A percentile compares a stretch with the other conserved stretches of the same genome.
phyloP scores from a whole-genome alignment of 2,888 invertebrate species.

The Trichogramma evanescens region DNA sequence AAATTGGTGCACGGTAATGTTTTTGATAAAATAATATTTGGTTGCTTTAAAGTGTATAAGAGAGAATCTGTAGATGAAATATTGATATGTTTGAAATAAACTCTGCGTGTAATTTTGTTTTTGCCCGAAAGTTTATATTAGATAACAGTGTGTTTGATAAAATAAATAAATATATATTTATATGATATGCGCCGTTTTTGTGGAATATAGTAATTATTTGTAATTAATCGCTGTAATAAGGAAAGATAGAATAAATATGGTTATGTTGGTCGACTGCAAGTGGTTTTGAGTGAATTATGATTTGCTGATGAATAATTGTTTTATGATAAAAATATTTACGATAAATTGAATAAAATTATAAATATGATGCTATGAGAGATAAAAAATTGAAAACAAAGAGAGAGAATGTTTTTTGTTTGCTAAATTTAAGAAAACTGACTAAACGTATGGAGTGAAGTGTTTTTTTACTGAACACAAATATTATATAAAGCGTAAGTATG shows the following conservation, averaged over 20 bases:
- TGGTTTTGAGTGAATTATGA: no score
- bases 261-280: no score
- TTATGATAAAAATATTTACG: slow-evolving; percentile 20
- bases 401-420: background rate
- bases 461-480: background rate
- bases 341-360: slow-evolving; percentile 16
- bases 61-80: background rate
- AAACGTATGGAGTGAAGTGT: no score
- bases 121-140: slow-evolving; percentile 29
- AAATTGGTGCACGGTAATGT: background rate
- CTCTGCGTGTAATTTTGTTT: slow-evolving; percentile 36
- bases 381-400: slow-evolving; percentile 4
- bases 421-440: no score
- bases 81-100: slow-evolving; percentile 20
- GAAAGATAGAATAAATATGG: slow-evolving; percentile 25
- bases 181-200: slow-evolving; percentile 24
- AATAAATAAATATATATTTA: slow-evolving; percentile 23
- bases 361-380: slow-evolving; percentile 6
- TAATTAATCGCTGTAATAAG: slow-evolving; percentile 21
- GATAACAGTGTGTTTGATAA: slow-evolving; percentile 37
- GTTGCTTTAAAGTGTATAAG: slow-evolving; percentile 9
- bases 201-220: slow-evolving; percentile 25
- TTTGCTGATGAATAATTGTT: slow-evolving; percentile 3
- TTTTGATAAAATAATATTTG: slow-evolving; percentile 1
- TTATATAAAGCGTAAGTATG: slow-evolving; percentile 5